phyloP scores from a whole-genome alignment of 2,797 vertebrate genomes.

The Muraenolepis orangiensis region DNA sequence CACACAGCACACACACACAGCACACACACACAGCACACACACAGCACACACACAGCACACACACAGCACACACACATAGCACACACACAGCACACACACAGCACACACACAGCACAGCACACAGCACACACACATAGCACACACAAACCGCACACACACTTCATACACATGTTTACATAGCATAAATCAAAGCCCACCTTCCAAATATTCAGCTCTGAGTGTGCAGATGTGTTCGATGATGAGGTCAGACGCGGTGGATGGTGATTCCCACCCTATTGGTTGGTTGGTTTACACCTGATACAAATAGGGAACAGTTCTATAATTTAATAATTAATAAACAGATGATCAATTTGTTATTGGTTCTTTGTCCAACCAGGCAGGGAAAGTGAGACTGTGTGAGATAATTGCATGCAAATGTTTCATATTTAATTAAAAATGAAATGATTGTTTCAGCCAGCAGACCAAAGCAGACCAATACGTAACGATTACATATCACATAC shows the following conservation, averaged over 20 bases:
- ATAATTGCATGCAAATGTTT: conserved; percentile 73
- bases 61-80: not conserved
- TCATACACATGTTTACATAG: too few species aligned
- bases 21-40: not conserved
- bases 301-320: not conserved
- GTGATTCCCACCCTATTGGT: too few species aligned
- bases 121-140: too few species aligned
- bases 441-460: conserved; percentile 66
- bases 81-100: too few species aligned
- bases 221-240: too few species aligned
- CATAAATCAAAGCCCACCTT: too few species aligned
- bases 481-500: not conserved
- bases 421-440: conserved; percentile 42
- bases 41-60: too few species aligned
- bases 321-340: not conserved
- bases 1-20: not conserved
- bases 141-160: not conserved
- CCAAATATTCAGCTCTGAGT: too few species aligned
- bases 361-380: conserved; percentile 54
- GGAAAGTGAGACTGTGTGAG: too few species aligned
- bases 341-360: not conserved
- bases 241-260: too few species aligned
- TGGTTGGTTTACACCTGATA: not conserved
- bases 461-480: conserved; percentile 34
- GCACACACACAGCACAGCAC: not conserved